Evolutionary conservation across 2,113 vertebrate genomes (phyloP).

Genomic region (Protobothrops mucrosquamatus): DNA sequence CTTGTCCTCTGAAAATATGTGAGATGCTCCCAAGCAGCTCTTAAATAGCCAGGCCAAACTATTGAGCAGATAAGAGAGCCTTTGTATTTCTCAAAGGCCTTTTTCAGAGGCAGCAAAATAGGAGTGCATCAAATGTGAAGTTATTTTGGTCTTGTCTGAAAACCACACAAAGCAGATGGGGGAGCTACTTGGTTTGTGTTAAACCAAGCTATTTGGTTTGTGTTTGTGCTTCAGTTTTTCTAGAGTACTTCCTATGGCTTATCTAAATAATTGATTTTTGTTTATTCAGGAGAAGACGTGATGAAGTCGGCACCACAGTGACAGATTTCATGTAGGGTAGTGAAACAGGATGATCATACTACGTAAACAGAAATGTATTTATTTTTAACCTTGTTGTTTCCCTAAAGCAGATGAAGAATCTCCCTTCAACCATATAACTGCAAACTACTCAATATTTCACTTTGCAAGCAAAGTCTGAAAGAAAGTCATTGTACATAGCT

Average conservation of each 20-base stretch:
- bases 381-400: constrained; percentile 3
- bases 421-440: constrained; percentile 38
- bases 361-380: not conserved
- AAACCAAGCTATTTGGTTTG: not conserved
- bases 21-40: not conserved
- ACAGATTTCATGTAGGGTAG: not conserved
- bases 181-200: not conserved
- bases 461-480: constrained; percentile 6
- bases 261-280: not conserved
- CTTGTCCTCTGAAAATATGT: not conserved
- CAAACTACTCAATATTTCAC: constrained; percentile 36
- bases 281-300: not conserved
- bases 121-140: not conserved
- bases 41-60: not conserved
- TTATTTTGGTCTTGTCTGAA: constrained; percentile 1
- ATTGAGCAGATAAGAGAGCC: not conserved
- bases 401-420: constrained; percentile 29
- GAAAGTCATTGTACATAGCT: constrained; percentile 23
- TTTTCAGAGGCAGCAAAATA: not conserved
- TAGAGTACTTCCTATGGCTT: not conserved
- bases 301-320: not conserved
- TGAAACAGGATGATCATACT: not conserved
- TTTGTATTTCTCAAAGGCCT: not conserved
- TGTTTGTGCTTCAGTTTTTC: not conserved
- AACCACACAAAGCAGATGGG: not conserved